These are phyloP conservation scores for Phalloptychus januarius DNA, from an alignment of 2,797 vertebrate species.

Conservation along the genomic window DNA sequence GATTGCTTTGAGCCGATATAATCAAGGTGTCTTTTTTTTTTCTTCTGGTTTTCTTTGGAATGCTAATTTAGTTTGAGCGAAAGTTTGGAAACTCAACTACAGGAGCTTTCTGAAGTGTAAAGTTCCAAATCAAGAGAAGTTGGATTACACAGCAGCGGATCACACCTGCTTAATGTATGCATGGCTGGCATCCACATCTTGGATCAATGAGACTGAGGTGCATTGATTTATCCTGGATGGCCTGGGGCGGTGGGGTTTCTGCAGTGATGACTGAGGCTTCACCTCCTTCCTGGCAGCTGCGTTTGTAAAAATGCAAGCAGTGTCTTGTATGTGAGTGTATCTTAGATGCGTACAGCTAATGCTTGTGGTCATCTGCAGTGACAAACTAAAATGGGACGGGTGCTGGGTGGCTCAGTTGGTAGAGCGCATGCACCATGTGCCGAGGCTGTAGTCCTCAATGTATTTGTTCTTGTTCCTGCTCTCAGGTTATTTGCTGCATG, in stretches of 20 bases:
- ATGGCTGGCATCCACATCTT: constrained; percentile 52
- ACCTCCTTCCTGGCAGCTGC: constrained; percentile 19
- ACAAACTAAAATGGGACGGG: neutral
- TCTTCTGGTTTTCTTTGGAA: constrained; percentile 15
- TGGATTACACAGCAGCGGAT: constrained; percentile 38
- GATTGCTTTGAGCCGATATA: constrained; percentile 21
- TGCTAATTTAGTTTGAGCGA: constrained; percentile 12
- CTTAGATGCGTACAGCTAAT: neutral
- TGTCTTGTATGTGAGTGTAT: neutral
- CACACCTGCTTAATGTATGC: constrained; percentile 57
- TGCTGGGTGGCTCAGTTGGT: neutral
- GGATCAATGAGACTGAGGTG: constrained; percentile 60
- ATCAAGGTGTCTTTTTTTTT: constrained; percentile 30
- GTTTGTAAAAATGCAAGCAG: neutral
- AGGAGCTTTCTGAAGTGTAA: constrained; percentile 20
- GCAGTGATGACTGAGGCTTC: constrained; percentile 27
- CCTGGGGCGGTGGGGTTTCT: constrained; percentile 25
- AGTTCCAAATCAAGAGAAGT: constrained; percentile 43
- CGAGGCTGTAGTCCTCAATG: neutral
- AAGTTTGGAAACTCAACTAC: constrained; percentile 13
- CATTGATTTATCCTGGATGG: constrained; percentile 67
- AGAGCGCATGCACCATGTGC: no score
- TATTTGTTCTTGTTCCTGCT: neutral
- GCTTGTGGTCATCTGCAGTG: neutral
- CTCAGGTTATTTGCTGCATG: neutral